Conservation (phyloP, 2,113 vertebrate genomes). For the Pterocles burchelli region DNA sequence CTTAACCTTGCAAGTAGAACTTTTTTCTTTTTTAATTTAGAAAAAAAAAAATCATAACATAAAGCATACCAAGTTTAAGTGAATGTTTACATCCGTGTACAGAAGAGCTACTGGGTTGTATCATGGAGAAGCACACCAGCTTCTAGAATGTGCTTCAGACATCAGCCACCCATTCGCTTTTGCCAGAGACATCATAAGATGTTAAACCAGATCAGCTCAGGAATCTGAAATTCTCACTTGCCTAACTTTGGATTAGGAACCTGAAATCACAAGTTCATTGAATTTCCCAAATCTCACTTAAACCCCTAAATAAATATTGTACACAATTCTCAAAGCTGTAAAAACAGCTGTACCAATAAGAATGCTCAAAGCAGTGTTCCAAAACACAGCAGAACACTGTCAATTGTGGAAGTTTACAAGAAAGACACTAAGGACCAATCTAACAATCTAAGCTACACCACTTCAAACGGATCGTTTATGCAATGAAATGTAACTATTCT, state of each 20-base stretch:
- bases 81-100: background rate
- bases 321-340: background rate
- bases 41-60: background rate
- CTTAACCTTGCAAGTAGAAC: background rate
- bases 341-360: background rate
- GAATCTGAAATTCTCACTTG: background rate
- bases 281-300: background rate
- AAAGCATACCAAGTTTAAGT: background rate
- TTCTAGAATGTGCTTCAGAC: background rate
- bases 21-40: background rate
- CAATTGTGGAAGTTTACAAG: background rate
- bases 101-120: background rate
- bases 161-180: rapidly evolving
- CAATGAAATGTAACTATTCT: background rate
- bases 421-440: background rate
- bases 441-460: background rate
- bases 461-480: background rate
- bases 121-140: background rate
- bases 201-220: background rate
- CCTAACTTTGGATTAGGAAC: background rate
- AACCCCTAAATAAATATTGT: background rate
- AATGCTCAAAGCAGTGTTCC: background rate
- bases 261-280: background rate
- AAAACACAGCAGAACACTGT: background rate
- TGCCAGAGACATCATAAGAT: background rate